These are phyloP conservation scores for Lepus americanus DNA, from an alignment of 2,113 vertebrate species.

Conservation along the genomic window DNA sequence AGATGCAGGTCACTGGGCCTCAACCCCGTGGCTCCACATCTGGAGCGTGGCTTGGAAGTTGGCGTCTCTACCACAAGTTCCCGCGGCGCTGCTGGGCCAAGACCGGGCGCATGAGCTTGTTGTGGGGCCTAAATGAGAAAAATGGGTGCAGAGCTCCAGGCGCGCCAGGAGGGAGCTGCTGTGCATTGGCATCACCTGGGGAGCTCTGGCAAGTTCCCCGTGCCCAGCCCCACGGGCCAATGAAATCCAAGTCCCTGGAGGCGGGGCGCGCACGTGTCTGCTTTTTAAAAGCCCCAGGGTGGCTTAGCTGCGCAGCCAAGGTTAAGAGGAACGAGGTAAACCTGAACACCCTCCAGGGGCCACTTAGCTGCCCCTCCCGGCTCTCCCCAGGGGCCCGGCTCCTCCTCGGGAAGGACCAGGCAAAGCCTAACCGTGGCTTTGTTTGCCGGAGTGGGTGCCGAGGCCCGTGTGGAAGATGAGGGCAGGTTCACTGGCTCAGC, in stretches of 20 bases:
- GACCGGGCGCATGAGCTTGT: rapidly evolving
- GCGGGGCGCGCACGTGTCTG: not conserved
- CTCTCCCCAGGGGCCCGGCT: not conserved
- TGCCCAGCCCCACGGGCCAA: not conserved
- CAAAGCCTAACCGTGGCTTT: not conserved
- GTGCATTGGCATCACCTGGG: not conserved
- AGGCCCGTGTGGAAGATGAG: not conserved
- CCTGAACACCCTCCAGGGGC: not conserved
- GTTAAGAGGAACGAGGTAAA: not conserved
- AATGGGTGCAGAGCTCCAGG: not conserved
- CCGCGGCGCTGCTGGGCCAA: not conserved
- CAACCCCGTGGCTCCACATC: not conserved
- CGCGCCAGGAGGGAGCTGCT: not conserved
- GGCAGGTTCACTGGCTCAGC: not conserved
- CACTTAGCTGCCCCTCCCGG: not conserved
- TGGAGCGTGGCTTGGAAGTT: not conserved
- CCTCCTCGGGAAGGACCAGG: not conserved
- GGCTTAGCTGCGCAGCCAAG: not conserved
- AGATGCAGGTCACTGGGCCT: not conserved
- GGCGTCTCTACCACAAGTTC: not conserved
- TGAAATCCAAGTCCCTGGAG: constrained; percentile 36
- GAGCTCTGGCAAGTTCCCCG: not conserved
- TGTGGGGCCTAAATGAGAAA: not conserved
- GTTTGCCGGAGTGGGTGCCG: not conserved
- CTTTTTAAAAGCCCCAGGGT: not conserved